phyloP scores from a whole-genome alignment of 2,113 vertebrate species.

The Gavia stellata region DNA sequence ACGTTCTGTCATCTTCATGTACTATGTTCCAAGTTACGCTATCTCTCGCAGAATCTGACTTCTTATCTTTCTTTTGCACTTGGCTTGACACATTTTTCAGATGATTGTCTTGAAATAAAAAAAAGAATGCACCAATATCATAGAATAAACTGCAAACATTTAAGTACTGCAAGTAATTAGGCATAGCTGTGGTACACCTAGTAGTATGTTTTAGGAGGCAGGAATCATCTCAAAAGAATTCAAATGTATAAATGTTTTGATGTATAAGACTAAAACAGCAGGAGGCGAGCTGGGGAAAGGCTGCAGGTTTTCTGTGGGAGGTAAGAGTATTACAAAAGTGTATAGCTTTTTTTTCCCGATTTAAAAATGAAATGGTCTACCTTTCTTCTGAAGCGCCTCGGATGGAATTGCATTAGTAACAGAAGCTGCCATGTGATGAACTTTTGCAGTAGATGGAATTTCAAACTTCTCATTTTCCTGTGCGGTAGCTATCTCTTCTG shows the following conservation, averaged over 20 bases:
- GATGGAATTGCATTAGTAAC: constrained; percentile 34
- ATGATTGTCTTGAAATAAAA: neutral
- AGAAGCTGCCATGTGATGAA: constrained; percentile 70
- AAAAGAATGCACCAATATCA: neutral
- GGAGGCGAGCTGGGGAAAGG: neutral
- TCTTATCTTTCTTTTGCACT: neutral
- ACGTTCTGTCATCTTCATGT: neutral
- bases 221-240: neutral
- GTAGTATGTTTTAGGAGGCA: neutral
- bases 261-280: neutral
- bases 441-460: constrained; percentile 57
- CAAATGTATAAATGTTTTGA: neutral
- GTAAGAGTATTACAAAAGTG: neutral
- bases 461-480: neutral
- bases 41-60: neutral
- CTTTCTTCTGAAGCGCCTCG: neutral
- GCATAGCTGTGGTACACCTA: neutral
- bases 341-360: neutral
- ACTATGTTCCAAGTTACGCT: constrained; percentile 8
- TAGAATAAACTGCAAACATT: neutral
- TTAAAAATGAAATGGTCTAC: constrained; percentile 5
- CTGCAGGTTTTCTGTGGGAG: neutral
- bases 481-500: neutral
- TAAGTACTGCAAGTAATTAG: neutral
- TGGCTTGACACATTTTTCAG: neutral